Evolutionary conservation across 2,113 vertebrate species (phyloP), one percentile per base, ranked within the genome.

Genomic region (Burhinus oedicnemus): DNA sequence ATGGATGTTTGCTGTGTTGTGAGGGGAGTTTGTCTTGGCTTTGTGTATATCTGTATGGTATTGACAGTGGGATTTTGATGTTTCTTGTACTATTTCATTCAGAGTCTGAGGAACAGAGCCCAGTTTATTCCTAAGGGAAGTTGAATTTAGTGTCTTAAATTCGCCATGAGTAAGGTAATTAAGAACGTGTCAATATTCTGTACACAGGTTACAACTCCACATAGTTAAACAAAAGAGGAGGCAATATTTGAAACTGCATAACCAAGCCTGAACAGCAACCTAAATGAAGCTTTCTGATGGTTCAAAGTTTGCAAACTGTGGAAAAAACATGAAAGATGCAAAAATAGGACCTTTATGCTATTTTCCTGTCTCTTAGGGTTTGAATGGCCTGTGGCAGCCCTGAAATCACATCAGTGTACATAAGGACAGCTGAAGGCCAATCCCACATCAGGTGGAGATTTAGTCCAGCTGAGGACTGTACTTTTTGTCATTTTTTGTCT

Each of bases 21-120:
- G 25, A 75, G 26, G 92, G 64, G 92, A 94, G 76, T 87, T 96
- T 97, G 58, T 81, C 86, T 93, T 97, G 92, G 76, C 79, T 96
- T 95, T 87, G 64, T 83, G 32, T 64, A 3, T 42, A 47, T 86
- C 80, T 84, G 10, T 15, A 0, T 11, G 27, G 64, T 95, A 85
- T 94, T 95, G 93, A 96, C 91, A 95, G 87, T 69, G 47, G 85
- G 85, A 96, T 95, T 86, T 69, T 88, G 79, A 58, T 88, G 82
- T 88, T 94, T 54, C 90, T 96, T 83, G 34, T 68, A n/a, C 66
- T 74, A 83, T 61, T 96, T 86, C 58, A 23, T 45, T 38, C 45
- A 74, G 54, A 80, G 40, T n/a, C 61, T 36, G 11, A 65, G 45
- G 45, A 95, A 45, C 25, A 66, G 54, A 90, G 90, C 54, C 70